Evolutionary conservation across 2,888 invertebrate genomes (phyloP).

Genomic region (Brenthis daphne): DNA sequence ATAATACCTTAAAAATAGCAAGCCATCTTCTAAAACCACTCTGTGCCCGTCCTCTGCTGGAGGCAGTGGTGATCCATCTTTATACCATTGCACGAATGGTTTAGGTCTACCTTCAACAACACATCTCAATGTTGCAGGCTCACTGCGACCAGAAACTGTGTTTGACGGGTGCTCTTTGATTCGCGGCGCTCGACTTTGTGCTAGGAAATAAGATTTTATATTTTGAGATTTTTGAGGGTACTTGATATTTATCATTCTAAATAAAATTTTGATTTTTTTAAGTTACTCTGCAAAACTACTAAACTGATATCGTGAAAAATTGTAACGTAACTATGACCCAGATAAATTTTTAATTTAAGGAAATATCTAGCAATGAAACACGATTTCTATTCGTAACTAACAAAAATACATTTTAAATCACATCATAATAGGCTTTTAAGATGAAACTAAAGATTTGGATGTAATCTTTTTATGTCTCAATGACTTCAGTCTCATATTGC

Average conservation of each 20-base stretch:
- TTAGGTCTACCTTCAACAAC: conserved; percentile 97
- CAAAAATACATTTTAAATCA: conserved; percentile 16
- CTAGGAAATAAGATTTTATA: conserved; percentile 66
- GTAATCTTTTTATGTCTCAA: conserved; percentile 58
- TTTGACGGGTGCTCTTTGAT: conserved; percentile 99
- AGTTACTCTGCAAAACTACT: too few species aligned
- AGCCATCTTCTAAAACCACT: conserved; percentile 94
- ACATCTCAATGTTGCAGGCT: conserved; percentile 98
- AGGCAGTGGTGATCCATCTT: conserved; percentile 91
- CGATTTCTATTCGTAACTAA: neutral
- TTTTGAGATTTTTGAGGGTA: too few species aligned
- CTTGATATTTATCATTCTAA: too few species aligned
- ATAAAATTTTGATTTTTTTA: too few species aligned
- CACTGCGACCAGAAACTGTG: conserved; percentile 97
- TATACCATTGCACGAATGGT: conserved; percentile 96
- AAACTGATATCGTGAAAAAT: too few species aligned
- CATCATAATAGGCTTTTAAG: conserved; percentile 24
- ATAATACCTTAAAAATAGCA: conserved; percentile 90
- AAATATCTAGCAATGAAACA: neutral
- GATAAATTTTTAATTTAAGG: too few species aligned
- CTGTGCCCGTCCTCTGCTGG: conserved; percentile 94
- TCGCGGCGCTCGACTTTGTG: conserved; percentile 93
- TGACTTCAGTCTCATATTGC: conserved; percentile 56
- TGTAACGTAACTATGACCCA: too few species aligned
- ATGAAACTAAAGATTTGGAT: conserved; percentile 26